A percentile compares a stretch with the other conserved stretches of the same genome.
Conservation (phyloP, 2,888 invertebrate genomes). For the Beris morrisii region DNA sequence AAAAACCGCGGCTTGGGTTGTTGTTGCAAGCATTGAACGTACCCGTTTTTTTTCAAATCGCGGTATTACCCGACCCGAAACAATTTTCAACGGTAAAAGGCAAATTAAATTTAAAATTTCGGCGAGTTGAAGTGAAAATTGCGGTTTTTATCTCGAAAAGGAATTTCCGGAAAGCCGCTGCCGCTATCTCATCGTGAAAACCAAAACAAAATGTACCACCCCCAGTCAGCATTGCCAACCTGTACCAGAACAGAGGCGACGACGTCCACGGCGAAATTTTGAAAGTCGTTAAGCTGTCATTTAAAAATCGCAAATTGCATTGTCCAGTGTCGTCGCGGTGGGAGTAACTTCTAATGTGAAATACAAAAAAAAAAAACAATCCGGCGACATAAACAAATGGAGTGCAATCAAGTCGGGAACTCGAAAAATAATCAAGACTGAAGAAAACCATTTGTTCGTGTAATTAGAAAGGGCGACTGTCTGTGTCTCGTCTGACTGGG, state of each 20-base stretch:
- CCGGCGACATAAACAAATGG: no score
- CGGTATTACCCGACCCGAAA: constrained; percentile 1
- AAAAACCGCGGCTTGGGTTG: constrained; percentile 18
- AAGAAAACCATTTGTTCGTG: background rate
- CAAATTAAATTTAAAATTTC: no score
- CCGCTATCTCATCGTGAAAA: background rate
- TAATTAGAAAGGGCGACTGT: background rate
- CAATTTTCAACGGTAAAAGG: no score
- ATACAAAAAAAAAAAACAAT: no score
- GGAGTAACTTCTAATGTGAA: no score
- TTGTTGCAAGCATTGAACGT: constrained; percentile 3
- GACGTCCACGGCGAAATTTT: background rate
- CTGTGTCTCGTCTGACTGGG: background rate
- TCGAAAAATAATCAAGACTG: no score
- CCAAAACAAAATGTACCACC: background rate
- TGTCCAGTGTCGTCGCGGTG: background rate
- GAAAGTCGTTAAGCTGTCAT: background rate
- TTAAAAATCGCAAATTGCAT: background rate
- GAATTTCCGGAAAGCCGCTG: background rate
- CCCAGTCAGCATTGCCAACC: background rate
- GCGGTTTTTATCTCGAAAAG: background rate
- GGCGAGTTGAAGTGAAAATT: background rate
- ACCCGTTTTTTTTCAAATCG: background rate
- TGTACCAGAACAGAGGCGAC: background rate
- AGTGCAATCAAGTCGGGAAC: no score